Evolutionary conservation across 2,113 vertebrate genomes (phyloP).

Genomic region (Thymallus thymallus): DNA sequence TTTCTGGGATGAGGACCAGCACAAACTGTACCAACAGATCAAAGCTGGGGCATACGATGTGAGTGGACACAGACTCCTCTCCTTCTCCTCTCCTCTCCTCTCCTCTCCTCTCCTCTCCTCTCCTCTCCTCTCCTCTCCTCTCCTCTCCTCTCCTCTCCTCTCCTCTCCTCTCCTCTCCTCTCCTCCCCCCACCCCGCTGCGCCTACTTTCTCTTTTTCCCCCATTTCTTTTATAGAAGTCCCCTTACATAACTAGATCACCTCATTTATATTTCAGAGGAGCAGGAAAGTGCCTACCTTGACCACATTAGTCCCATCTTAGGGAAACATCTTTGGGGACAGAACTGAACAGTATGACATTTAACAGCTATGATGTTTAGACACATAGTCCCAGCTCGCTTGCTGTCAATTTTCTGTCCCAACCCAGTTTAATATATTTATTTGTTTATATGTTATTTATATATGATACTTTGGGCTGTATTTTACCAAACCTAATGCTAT

Average conservation of each 20-base stretch:
- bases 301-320: neutral
- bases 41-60: constrained; percentile 97
- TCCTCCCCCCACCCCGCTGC: constrained; percentile 4
- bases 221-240: constrained; percentile 40
- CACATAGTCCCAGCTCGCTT: no score
- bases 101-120: no score
- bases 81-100: neutral
- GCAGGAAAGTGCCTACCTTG: constrained; percentile 27
- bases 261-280: constrained; percentile 65
- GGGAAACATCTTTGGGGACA: neutral
- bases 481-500: no score
- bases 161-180: neutral
- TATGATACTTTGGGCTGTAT: no score
- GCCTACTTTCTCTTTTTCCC: neutral
- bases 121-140: no score
- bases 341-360: neutral
- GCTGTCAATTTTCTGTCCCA: no score
- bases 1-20: constrained; percentile 98
- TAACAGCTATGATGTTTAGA: neutral
- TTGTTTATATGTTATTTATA: no score
- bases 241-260: constrained; percentile 41
- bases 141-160: neutral
- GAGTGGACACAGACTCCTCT: constrained; percentile 60
- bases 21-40: constrained; percentile 98
- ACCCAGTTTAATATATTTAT: no score